Percentiles rank a stretch among this genome's conserved stretches.
These are phyloP conservation scores for Gymnarchus niloticus DNA, from an alignment of 2,113 vertebrate genomes.

Conservation along the genomic window DNA sequence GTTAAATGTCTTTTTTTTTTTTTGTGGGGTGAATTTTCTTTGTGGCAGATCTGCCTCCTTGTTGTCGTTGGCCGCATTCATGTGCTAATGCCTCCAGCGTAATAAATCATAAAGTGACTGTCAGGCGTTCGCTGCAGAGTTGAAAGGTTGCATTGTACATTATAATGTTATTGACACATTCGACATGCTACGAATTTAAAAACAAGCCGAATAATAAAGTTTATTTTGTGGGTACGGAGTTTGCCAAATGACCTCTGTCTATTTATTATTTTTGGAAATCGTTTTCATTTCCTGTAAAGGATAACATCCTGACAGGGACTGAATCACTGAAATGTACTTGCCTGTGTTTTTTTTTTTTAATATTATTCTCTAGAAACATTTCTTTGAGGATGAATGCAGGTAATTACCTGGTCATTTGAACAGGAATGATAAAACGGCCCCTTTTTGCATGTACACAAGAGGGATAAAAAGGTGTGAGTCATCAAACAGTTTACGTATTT, in stretches of 20 bases:
- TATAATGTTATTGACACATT: constrained; percentile 10
- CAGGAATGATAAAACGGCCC: neutral
- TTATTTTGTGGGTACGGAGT: neutral
- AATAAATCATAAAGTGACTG: constrained; percentile 55
- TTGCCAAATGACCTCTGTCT: neutral
- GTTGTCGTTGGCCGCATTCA: neutral
- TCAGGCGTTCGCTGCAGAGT: constrained; percentile 39
- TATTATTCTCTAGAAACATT: neutral
- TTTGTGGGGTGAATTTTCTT: neutral
- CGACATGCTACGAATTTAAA: constrained; percentile 22
- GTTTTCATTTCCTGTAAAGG: neutral
- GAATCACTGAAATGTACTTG: neutral
- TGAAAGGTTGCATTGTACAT: constrained; percentile 45
- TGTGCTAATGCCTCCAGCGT: constrained; percentile 32
- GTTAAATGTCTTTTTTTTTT: neutral
- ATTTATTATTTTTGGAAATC: neutral
- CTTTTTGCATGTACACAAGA: neutral
- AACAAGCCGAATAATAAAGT: neutral
- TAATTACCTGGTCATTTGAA: neutral
- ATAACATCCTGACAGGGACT: neutral
- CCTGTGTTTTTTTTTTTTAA: neutral
- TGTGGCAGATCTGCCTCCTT: neutral
- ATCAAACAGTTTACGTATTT: neutral
- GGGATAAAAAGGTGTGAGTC: neutral
- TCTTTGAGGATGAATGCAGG: neutral